Evolutionary conservation across 2,888 invertebrate species (phyloP).

Genomic region (Scrobipalpa costella): DNA sequence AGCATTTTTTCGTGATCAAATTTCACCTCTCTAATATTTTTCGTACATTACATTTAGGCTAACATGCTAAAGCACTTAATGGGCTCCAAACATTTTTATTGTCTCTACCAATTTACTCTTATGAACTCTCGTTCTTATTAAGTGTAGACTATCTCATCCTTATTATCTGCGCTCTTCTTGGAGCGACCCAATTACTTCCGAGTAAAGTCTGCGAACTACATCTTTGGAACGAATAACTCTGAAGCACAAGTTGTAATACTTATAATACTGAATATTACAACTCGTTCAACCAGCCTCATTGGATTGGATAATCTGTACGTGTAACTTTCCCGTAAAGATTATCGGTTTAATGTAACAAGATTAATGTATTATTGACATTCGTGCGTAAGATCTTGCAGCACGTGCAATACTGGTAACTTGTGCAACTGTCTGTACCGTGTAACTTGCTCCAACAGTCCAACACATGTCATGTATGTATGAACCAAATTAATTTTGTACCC

Average conservation of each 20-base stretch:
- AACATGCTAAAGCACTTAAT: slow-evolving; percentile 5
- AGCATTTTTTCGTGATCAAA: too few relatives aligned
- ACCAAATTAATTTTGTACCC: slow-evolving; percentile 23
- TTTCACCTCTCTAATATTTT: too few relatives aligned
- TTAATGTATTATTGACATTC: slow-evolving; percentile 17
- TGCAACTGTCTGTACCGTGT: slow-evolving; percentile 16
- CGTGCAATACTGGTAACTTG: not conserved
- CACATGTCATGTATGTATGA: slow-evolving; percentile 11
- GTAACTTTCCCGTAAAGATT: slow-evolving; percentile 13
- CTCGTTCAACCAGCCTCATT: not conserved
- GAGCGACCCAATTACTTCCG: slow-evolving; percentile 41
- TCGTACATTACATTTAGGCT: too few relatives aligned
- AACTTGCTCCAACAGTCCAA: slow-evolving; percentile 3
- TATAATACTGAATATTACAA: not conserved
- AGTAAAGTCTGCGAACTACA: slow-evolving; percentile 1
- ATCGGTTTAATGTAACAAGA: slow-evolving; percentile 14
- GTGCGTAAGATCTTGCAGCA: slow-evolving; percentile 12
- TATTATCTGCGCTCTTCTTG: slow-evolving; percentile 40
- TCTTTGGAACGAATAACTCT: slow-evolving; percentile 7
- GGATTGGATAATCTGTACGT: slow-evolving; percentile 1
- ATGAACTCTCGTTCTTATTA: slow-evolving; percentile 35
- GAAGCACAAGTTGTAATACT: too few relatives aligned
- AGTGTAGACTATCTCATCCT: slow-evolving; percentile 39
- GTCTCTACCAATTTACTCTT: slow-evolving; percentile 28
- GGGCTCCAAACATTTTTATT: slow-evolving; percentile 30